These are phyloP conservation scores for Apteryx mantelli DNA, from an alignment of 2,113 vertebrate species.

Conservation along the genomic window DNA sequence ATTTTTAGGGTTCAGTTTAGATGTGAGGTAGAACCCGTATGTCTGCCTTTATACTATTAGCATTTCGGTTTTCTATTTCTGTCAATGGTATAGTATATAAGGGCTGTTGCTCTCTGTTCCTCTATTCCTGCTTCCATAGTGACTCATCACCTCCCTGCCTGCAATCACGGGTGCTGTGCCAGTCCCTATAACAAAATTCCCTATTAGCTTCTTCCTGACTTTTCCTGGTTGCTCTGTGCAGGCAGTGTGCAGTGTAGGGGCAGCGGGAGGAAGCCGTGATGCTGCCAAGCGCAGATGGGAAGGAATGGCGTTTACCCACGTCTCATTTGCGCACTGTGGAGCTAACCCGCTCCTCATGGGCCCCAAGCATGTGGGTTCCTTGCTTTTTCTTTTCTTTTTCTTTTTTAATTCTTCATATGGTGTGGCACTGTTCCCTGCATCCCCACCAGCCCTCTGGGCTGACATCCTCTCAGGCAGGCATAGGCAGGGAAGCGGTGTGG, in stretches of 20 bases:
- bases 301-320: neutral
- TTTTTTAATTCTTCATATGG: fast-evolving
- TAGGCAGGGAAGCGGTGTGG: neutral
- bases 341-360: neutral
- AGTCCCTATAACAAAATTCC: neutral
- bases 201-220: neutral
- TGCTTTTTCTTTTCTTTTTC: neutral
- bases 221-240: neutral
- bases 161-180: neutral
- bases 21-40: neutral
- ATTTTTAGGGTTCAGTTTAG: neutral
- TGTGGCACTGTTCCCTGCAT: fast-evolving
- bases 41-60: neutral
- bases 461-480: neutral
- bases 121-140: neutral
- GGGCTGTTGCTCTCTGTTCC: neutral
- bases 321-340: neutral
- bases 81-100: neutral
- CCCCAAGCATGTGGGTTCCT: neutral
- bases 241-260: too few species aligned
- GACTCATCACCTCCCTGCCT: fast-evolving
- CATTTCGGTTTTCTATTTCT: neutral
- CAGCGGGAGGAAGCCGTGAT: neutral
- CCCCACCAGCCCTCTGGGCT: neutral
- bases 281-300: fast-evolving